Percentiles rank a stretch among this genome's conserved stretches.
Conservation (phyloP, 1,140 invertebrate species). For the Halyomorpha halys region DNA sequence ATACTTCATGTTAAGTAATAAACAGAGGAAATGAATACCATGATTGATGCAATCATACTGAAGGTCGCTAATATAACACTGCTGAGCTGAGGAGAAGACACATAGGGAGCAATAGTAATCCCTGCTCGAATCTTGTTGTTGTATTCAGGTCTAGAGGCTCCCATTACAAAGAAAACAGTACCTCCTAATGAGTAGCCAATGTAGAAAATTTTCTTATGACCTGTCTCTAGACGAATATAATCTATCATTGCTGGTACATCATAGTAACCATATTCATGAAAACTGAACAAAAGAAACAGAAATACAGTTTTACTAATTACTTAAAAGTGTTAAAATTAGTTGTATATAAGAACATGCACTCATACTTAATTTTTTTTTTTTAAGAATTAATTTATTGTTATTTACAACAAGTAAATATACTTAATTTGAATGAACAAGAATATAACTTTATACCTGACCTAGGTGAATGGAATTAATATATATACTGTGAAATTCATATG, state of each 20-base stretch:
- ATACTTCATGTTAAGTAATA: neutral
- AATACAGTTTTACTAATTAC: neutral
- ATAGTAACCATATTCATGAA: conserved; percentile 52
- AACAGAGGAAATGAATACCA: conserved; percentile 15
- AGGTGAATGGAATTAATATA: too few species aligned
- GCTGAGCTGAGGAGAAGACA: conserved; percentile 22
- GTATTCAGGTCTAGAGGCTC: conserved; percentile 44
- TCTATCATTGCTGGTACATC: conserved; percentile 61
- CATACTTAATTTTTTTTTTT: too few species aligned
- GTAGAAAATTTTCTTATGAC: conserved; percentile 44
- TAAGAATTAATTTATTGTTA: too few species aligned
- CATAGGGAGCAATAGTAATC: conserved; percentile 40
- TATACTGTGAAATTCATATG: too few species aligned
- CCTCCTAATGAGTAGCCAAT: conserved; percentile 50
- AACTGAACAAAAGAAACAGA: conserved; percentile 36
- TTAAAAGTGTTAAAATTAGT: neutral
- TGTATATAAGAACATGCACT: too few species aligned
- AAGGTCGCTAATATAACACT: conserved; percentile 17
- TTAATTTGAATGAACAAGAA: too few species aligned
- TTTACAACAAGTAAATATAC: too few species aligned
- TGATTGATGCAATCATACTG: conserved; percentile 21
- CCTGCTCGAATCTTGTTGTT: conserved; percentile 40
- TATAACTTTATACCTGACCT: too few species aligned
- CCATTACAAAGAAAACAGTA: conserved; percentile 50
- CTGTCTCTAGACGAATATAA: conserved; percentile 44